phyloP scores from a whole-genome alignment of 2,113 vertebrate species.

The Chionis minor region DNA sequence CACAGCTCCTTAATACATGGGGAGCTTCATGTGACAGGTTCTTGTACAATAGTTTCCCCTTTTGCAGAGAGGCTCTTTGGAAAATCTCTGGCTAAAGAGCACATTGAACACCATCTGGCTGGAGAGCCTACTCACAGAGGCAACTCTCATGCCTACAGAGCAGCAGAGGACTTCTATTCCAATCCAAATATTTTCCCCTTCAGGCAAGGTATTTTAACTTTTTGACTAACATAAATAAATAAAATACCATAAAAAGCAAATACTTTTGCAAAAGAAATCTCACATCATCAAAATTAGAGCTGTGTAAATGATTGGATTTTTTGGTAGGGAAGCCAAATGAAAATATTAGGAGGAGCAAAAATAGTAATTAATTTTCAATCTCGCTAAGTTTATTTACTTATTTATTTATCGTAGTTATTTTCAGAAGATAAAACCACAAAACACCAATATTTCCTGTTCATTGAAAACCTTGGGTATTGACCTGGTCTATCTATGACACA shows the following conservation, averaged over 20 bases:
- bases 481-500: not conserved
- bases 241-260: constrained; percentile 13
- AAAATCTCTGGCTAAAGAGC: not conserved
- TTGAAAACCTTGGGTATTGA: not conserved
- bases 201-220: constrained; percentile 3
- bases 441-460: not conserved
- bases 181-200: constrained; percentile 47
- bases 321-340: not conserved
- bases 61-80: not conserved
- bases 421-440: not conserved
- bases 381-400: not conserved
- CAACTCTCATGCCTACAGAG: not conserved
- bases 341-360: not conserved
- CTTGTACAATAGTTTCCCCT: not conserved
- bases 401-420: not conserved
- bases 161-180: not conserved
- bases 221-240: constrained; percentile 36
- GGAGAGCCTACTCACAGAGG: not conserved
- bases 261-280: not conserved
- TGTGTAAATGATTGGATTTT: not conserved
- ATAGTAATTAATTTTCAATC: not conserved
- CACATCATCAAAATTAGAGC: not conserved
- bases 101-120: not conserved
- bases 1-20: not conserved
- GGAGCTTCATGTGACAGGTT: not conserved